A percentile compares a stretch with the other conserved stretches of the same genome.
These are phyloP conservation scores for Melanerpes formicivorus DNA, from an alignment of 2,113 vertebrate species.

Conservation along the genomic window DNA sequence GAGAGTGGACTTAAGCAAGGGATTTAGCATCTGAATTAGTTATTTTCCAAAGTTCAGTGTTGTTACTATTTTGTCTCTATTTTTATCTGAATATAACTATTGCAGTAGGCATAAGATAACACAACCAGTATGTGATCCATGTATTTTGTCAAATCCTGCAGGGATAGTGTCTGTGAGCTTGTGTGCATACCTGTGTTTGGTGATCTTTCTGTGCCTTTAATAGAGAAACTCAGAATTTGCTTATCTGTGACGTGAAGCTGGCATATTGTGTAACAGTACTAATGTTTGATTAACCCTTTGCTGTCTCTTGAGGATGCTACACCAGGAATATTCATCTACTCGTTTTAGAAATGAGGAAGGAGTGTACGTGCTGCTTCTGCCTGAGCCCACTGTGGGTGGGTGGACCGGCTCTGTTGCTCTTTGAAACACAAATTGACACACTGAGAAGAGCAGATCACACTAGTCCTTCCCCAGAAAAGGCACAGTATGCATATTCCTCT, in stretches of 20 bases:
- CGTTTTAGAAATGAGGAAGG: background rate
- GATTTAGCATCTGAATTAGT: background rate
- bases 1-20: background rate
- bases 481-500: background rate
- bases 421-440: background rate
- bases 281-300: background rate
- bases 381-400: background rate
- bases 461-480: background rate
- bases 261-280: background rate
- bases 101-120: background rate
- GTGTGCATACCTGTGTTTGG: background rate
- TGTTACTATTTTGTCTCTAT: background rate
- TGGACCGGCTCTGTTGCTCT: background rate
- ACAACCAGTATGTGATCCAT: fast-evolving
- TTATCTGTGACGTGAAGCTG: background rate
- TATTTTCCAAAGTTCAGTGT: background rate
- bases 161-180: background rate
- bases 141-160: background rate
- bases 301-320: background rate
- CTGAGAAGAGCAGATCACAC: background rate
- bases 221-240: background rate
- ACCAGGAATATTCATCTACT: background rate
- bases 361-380: background rate
- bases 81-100: background rate
- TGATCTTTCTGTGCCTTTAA: background rate